These are phyloP conservation scores for Lycophotia porphyrea DNA, from an alignment of 2,888 invertebrate genomes.

Conservation along the genomic window DNA sequence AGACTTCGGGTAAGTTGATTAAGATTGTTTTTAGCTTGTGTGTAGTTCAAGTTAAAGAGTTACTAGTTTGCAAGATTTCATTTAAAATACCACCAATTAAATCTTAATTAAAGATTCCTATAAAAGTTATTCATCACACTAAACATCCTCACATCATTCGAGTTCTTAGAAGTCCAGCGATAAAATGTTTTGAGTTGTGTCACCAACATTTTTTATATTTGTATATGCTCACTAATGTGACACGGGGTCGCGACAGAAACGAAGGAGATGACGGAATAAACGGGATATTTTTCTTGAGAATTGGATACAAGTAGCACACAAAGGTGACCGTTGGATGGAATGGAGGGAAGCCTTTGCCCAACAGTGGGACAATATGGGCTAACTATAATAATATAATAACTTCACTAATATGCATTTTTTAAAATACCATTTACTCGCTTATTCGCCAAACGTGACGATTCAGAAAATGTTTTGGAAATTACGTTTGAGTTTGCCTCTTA, in stretches of 20 bases:
- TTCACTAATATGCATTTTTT: background rate
- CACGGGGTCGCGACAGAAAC: no score
- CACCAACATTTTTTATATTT: background rate
- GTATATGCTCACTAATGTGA: no score
- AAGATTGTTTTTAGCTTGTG: background rate
- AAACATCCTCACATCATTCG: background rate
- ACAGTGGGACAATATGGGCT: no score
- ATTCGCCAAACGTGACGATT: background rate
- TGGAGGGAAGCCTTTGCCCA: no score
- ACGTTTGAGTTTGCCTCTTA: background rate
- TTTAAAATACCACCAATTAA: background rate
- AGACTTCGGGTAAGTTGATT: slow-evolving; percentile 93
- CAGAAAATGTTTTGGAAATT: background rate
- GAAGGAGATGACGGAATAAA: no score
- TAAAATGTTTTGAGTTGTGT: background rate
- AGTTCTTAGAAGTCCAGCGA: background rate
- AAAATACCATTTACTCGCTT: background rate
- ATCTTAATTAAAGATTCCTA: background rate
- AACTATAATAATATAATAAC: no score
- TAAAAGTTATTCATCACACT: background rate
- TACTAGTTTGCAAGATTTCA: background rate
- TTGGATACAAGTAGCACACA: no score
- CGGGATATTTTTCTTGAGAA: no score
- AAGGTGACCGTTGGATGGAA: no score
- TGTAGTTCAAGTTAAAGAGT: background rate